Evolutionary conservation across 2,888 invertebrate species (phyloP).

Genomic region (Drosophila pseudotalamancana): DNA sequence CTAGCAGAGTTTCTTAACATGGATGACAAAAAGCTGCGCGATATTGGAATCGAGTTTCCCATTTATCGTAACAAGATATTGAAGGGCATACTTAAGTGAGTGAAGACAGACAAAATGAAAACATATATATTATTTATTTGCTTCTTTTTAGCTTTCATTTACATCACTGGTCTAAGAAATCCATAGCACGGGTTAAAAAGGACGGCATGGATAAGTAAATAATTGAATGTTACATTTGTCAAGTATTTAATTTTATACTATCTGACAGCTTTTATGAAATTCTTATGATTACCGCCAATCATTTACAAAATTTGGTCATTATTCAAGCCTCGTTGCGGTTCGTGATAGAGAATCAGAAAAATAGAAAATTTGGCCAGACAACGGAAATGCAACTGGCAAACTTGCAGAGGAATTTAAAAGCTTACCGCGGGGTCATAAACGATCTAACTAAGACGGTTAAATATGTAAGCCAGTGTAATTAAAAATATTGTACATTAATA

Average conservation of each 20-base stretch:
- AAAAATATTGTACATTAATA: not conserved
- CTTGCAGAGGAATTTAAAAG: conserved; percentile 61
- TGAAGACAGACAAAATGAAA: too few relatives aligned
- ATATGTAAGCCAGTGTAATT: conserved; percentile 73
- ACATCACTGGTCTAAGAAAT: conserved; percentile 82
- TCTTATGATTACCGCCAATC: conserved; percentile 82
- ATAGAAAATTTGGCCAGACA: conserved; percentile 65
- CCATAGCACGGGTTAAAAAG: conserved; percentile 74
- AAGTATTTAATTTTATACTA: not conserved
- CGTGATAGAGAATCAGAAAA: conserved; percentile 59
- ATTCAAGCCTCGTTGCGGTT: conserved; percentile 79
- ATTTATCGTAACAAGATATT: conserved; percentile 80
- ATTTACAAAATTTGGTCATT: conserved; percentile 81
- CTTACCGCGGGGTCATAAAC: conserved; percentile 70
- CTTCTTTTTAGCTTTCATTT: conserved; percentile 80
- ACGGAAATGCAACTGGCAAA: conserved; percentile 45
- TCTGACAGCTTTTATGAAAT: conserved; percentile 82
- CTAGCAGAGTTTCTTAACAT: conserved; percentile 81
- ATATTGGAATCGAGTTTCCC: conserved; percentile 78
- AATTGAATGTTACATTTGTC: not conserved
- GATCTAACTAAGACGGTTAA: conserved; percentile 77
- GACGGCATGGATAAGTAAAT: conserved; percentile 58
- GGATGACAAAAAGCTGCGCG: conserved; percentile 72
- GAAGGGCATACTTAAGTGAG: conserved; percentile 82
- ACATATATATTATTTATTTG: too few relatives aligned